phyloP scores from a whole-genome alignment of 2,888 invertebrate genomes.

The Hypolimnas misippus region DNA sequence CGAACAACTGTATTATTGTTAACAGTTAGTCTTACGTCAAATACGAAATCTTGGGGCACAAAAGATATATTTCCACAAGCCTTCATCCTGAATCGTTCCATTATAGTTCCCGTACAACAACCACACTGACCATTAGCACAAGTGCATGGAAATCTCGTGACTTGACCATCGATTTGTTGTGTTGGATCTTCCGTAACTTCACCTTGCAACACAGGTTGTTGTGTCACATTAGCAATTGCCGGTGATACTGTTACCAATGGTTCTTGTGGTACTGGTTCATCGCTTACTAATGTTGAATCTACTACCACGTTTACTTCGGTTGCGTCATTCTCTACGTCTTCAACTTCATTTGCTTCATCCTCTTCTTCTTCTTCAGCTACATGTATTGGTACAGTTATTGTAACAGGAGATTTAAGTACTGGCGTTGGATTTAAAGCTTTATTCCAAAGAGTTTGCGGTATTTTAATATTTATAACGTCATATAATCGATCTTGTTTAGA shows the following conservation, averaged over 20 bases:
- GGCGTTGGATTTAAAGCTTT: constrained; percentile 69
- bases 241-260: constrained; percentile 37
- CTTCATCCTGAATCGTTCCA: constrained; percentile 87
- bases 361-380: constrained; percentile 60
- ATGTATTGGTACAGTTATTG: constrained; percentile 71
- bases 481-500: constrained; percentile 58
- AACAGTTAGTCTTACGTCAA: constrained; percentile 88
- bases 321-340: constrained; percentile 48
- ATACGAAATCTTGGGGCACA: constrained; percentile 92
- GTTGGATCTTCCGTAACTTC: constrained; percentile 47
- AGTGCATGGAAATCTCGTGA: constrained; percentile 84
- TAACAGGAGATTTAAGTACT: constrained; percentile 70
- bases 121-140: constrained; percentile 86
- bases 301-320: constrained; percentile 50
- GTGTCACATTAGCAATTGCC: constrained; percentile 48
- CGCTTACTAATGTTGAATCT: constrained; percentile 45
- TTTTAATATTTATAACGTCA: constrained; percentile 63
- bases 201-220: constrained; percentile 54
- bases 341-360: constrained; percentile 51
- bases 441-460: constrained; percentile 65
- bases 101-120: constrained; percentile 87
- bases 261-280: constrained; percentile 46
- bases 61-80: constrained; percentile 91
- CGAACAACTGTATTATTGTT: constrained; percentile 89
- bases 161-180: constrained; percentile 69